Conservation (phyloP, 2,888 invertebrate genomes). For the Stictocephala bisonia region DNA sequence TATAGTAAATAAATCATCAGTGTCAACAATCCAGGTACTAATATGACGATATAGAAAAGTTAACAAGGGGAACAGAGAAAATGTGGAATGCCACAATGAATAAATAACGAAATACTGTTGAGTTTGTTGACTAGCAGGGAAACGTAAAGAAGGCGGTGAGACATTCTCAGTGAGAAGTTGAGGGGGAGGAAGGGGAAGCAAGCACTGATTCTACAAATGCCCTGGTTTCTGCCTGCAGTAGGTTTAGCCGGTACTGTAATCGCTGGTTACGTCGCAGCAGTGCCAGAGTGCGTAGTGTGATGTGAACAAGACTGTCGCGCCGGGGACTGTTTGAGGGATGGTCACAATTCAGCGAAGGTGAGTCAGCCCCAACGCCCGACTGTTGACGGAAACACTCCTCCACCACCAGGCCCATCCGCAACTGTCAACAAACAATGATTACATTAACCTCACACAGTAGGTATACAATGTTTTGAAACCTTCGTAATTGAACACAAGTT, state of each 20-base stretch:
- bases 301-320: slow-evolving; percentile 61
- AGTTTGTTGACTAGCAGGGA: too few species aligned
- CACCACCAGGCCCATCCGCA: slow-evolving; percentile 53
- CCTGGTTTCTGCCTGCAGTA: slow-evolving; percentile 71
- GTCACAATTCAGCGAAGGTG: slow-evolving; percentile 49
- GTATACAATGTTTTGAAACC: too few species aligned
- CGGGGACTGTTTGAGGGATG: neutral
- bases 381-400: slow-evolving; percentile 48
- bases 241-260: slow-evolving; percentile 62
- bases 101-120: too few species aligned
- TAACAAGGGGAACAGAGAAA: too few species aligned
- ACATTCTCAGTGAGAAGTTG: neutral
- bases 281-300: slow-evolving; percentile 63
- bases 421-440: neutral
- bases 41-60: too few species aligned
- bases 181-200: neutral
- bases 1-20: too few species aligned
- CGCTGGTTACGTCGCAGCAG: slow-evolving; percentile 62
- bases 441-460: too few species aligned
- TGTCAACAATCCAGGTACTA: too few species aligned
- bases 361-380: slow-evolving; percentile 48
- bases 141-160: too few species aligned
- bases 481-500: too few species aligned
- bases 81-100: too few species aligned
- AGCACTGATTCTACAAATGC: slow-evolving; percentile 69